Conservation (phyloP, 2,113 vertebrate genomes). For the Callospermophilus lateralis region DNA sequence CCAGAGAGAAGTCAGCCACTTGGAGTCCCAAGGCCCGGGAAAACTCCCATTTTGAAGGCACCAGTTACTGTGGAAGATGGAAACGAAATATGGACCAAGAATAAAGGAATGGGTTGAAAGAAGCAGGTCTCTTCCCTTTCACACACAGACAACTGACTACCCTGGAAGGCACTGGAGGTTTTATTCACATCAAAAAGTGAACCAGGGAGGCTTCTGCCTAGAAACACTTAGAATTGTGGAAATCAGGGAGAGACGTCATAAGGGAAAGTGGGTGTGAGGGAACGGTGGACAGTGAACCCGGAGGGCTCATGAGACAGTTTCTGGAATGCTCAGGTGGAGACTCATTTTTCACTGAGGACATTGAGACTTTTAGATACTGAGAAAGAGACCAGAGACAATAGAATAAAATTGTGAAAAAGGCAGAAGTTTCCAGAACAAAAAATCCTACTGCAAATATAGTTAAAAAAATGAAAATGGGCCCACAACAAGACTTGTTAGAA, state of each 20-base stretch:
- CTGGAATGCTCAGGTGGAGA: background rate
- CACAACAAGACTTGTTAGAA: background rate
- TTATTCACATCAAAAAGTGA: conserved; percentile 16
- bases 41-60: background rate
- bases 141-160: background rate
- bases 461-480: conserved; percentile 35
- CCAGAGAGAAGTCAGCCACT: background rate
- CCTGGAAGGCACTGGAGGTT: background rate
- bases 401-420: conserved; percentile 34
- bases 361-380: background rate
- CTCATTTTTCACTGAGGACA: background rate
- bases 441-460: background rate
- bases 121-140: background rate
- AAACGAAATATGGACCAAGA: background rate
- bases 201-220: background rate
- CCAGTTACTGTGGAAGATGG: background rate
- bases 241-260: background rate
- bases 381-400: background rate
- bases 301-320: background rate
- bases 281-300: background rate
- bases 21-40: background rate
- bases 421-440: background rate
- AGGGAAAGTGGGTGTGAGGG: background rate
- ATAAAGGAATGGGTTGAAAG: background rate
- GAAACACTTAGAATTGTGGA: background rate